Percentiles rank a stretch among this genome's conserved stretches.
These are phyloP conservation scores for Alligator mississippiensis DNA, from an alignment of 2,113 vertebrate species.

Conservation along the genomic window DNA sequence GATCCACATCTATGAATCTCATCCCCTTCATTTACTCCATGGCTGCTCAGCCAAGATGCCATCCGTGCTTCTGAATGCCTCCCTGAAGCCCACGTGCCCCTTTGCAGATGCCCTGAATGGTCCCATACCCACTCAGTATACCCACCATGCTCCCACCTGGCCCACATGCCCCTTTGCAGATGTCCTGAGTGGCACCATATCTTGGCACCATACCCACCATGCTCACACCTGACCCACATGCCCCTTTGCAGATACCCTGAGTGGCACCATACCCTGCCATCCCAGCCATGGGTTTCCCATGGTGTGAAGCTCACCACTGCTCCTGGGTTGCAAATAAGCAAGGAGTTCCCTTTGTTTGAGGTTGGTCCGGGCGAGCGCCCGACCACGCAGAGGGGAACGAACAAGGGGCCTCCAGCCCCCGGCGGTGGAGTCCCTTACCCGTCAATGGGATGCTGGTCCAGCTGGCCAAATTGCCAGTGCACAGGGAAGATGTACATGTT, in stretches of 20 bases:
- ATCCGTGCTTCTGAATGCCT: no score
- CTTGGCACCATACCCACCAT: no score
- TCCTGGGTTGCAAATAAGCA: not conserved
- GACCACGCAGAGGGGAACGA: not conserved
- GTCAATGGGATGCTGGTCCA: constrained; percentile 95
- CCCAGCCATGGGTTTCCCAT: not conserved
- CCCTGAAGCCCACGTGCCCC: no score
- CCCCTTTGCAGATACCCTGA: not conserved
- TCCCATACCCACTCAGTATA: no score
- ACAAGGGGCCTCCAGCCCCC: not conserved
- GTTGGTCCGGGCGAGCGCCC: not conserved
- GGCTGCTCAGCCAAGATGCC: no score
- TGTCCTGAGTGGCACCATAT: not conserved
- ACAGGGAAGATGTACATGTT: constrained; percentile 99
- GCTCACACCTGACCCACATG: no score
- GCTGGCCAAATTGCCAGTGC: constrained; percentile 98
- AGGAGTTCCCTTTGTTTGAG: not conserved
- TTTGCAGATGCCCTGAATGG: no score
- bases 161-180: not conserved
- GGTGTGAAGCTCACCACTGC: no score
- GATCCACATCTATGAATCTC: no score
- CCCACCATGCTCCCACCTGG: no score
- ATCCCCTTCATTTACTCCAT: no score
- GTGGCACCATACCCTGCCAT: not conserved
- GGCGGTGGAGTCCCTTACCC: constrained; percentile 80